Percentiles rank a stretch among this genome's conserved stretches.
phyloP scores from a whole-genome alignment of 2,113 vertebrate species.

The Callospermophilus lateralis region DNA sequence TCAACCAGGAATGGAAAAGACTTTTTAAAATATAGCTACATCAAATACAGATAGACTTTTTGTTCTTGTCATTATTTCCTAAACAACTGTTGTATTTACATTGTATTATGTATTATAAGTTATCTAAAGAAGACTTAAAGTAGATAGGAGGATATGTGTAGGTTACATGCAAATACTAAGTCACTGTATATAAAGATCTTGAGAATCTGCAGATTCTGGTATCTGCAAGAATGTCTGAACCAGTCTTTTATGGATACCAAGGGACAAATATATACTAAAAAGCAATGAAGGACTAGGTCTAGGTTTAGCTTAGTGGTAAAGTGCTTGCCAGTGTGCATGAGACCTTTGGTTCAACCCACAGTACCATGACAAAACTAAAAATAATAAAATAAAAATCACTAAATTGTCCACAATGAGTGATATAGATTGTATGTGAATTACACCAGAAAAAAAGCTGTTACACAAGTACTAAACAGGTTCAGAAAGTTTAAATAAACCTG shows the following conservation, averaged over 20 bases:
- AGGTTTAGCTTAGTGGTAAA: too few relatives aligned
- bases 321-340: too few relatives aligned
- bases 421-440: neutral
- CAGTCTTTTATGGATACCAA: neutral
- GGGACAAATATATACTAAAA: neutral
- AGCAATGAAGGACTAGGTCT: too few relatives aligned
- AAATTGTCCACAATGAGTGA: neutral
- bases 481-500: slow-evolving; percentile 7
- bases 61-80: neutral
- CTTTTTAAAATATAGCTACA: neutral
- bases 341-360: too few relatives aligned
- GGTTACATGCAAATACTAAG: neutral
- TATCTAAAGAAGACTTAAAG: neutral
- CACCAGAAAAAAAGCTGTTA: neutral
- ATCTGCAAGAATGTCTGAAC: neutral
- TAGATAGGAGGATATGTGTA: neutral
- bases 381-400: neutral
- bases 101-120: neutral
- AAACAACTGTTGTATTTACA: neutral
- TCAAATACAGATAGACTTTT: neutral
- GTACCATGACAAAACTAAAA: too few relatives aligned
- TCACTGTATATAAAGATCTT: neutral
- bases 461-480: neutral
- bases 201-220: neutral
- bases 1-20: neutral